Evolutionary conservation across 2,113 vertebrate species (phyloP).

Genomic region (Acanthisitta chloris): DNA sequence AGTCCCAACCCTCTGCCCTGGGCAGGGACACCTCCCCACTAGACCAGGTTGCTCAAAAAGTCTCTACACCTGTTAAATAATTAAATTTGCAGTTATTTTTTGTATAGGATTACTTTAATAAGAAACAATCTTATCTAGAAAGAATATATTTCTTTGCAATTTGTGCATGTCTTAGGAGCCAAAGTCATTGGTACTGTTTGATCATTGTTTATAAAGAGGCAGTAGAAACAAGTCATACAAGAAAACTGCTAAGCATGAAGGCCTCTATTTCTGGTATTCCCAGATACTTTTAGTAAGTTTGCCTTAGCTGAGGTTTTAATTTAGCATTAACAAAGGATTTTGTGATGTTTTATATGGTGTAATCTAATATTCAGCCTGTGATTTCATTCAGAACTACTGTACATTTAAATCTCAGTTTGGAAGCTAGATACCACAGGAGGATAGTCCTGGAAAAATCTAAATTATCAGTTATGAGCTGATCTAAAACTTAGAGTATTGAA

Average conservation of each 20-base stretch:
- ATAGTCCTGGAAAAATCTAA: conserved; percentile 64
- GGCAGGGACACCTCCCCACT: too few relatives aligned
- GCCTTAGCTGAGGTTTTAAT: conserved; percentile 60
- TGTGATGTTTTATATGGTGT: conserved; percentile 64
- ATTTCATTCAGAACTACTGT: conserved; percentile 64
- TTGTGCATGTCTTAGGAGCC: neutral
- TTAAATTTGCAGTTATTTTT: neutral
- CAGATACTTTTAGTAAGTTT: conserved; percentile 52
- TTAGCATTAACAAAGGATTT: conserved; percentile 73
- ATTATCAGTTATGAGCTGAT: conserved; percentile 68
- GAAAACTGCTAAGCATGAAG: conserved; percentile 18
- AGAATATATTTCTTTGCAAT: neutral
- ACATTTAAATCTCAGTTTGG: conserved; percentile 68
- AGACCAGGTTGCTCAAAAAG: too few relatives aligned
- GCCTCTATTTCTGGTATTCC: conserved; percentile 36
- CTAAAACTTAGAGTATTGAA: conserved; percentile 72
- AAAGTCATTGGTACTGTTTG: conserved; percentile 40
- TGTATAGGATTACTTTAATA: neutral
- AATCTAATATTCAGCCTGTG: conserved; percentile 70
- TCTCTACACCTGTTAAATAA: neutral
- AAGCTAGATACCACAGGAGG: conserved; percentile 64
- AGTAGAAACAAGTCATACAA: conserved; percentile 6
- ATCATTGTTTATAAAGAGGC: conserved; percentile 12
- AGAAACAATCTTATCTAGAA: conserved; percentile 16
- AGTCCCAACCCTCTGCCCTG: too few relatives aligned